These are phyloP conservation scores for Drosophila arizonae DNA, from an alignment of 1,140 invertebrate species.

Conservation along the genomic window DNA sequence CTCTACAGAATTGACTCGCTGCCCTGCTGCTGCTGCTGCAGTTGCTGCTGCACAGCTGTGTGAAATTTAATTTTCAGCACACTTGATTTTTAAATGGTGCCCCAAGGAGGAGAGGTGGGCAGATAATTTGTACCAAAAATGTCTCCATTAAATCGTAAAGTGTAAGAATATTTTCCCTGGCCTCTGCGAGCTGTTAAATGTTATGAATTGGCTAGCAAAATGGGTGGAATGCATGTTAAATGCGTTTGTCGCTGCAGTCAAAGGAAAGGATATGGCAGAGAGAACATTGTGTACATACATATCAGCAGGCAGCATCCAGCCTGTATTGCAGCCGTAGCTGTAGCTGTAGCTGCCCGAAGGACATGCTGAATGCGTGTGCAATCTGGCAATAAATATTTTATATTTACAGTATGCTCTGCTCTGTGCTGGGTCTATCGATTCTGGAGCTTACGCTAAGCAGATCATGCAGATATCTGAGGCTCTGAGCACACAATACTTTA, in stretches of 20 bases:
- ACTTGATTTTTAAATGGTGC: slow-evolving; percentile 65
- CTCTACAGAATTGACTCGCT: slow-evolving; percentile 35
- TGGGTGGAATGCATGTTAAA: slow-evolving; percentile 38
- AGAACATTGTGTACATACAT: slow-evolving; percentile 45
- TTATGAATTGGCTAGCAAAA: slow-evolving; percentile 61
- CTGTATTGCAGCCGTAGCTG: slow-evolving; percentile 5
- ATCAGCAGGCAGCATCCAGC: slow-evolving; percentile 32
- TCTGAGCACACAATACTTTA: too few species aligned
- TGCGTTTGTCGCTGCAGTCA: slow-evolving; percentile 60
- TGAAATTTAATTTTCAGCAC: slow-evolving; percentile 74
- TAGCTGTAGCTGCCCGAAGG: slow-evolving; percentile 26
- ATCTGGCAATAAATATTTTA: slow-evolving; percentile 77
- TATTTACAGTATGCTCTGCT: slow-evolving; percentile 59
- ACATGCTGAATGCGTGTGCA: slow-evolving; percentile 60
- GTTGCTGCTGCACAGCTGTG: background rate
- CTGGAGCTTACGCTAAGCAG: slow-evolving; percentile 19
- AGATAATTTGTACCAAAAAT: slow-evolving; percentile 71
- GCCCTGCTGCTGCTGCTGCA: background rate
- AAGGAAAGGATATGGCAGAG: slow-evolving; percentile 66
- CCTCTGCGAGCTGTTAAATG: slow-evolving; percentile 36
- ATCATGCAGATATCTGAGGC: background rate
- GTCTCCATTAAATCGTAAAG: slow-evolving; percentile 70
- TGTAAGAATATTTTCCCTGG: slow-evolving; percentile 12
- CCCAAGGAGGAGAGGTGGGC: slow-evolving; percentile 39
- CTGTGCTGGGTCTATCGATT: slow-evolving; percentile 39